A percentile compares a stretch with the other conserved stretches of the same genome.
These are phyloP conservation scores for Drosophila fuyamai DNA, from an alignment of 1,140 invertebrate species.

Conservation along the genomic window DNA sequence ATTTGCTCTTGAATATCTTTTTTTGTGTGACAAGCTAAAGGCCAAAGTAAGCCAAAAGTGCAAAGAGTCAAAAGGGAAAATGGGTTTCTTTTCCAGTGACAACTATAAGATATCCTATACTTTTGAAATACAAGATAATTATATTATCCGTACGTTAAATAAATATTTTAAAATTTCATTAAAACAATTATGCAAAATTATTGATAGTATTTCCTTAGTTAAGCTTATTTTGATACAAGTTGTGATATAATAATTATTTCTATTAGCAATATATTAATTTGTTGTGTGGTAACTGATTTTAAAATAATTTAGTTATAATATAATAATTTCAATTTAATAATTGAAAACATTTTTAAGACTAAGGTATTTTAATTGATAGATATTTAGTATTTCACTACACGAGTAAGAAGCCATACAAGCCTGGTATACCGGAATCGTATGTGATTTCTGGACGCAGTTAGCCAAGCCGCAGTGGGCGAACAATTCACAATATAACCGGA, in stretches of 20 bases:
- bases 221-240: too few species aligned
- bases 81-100: neutral
- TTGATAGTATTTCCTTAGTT: too few species aligned
- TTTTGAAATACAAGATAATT: neutral
- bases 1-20: slow-evolving; percentile 24
- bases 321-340: too few species aligned
- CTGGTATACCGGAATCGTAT: slow-evolving; percentile 9
- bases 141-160: too few species aligned
- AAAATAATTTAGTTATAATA: too few species aligned
- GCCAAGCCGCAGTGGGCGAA: slow-evolving; percentile 18
- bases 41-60: slow-evolving; percentile 33
- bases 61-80: slow-evolving; percentile 1
- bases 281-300: neutral
- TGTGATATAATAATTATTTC: neutral
- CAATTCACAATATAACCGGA: slow-evolving; percentile 47
- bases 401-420: too few species aligned
- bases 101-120: slow-evolving; percentile 1
- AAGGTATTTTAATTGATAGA: too few species aligned
- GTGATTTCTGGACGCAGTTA: neutral
- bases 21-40: slow-evolving; percentile 34
- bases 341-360: too few species aligned
- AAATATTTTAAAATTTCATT: too few species aligned
- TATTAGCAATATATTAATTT: neutral
- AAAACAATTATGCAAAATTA: too few species aligned
- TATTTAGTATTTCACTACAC: too few species aligned